A percentile compares a stretch with the other conserved stretches of the same genome.
Conservation (phyloP, 2,113 vertebrate species). For the Saguinus imperator region DNA sequence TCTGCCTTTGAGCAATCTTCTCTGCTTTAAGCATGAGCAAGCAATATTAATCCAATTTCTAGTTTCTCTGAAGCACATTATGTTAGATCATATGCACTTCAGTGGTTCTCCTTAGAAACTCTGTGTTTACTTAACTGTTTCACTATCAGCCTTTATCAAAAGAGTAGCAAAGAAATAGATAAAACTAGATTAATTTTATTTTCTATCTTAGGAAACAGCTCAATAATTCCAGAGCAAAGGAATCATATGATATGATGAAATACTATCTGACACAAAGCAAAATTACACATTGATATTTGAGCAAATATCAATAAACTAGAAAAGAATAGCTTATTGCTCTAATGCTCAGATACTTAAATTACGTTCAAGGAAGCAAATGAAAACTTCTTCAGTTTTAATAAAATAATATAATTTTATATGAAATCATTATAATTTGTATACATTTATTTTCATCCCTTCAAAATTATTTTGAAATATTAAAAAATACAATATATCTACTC, state of each 20-base stretch:
- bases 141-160: conserved; percentile 33
- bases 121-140: conserved; percentile 80
- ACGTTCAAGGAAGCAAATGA: not conserved
- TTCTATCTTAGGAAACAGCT: not conserved
- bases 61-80: conserved; percentile 83
- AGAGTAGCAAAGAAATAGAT: not conserved
- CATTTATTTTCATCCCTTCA: not conserved
- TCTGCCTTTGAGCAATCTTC: conserved; percentile 87
- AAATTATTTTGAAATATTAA: not conserved
- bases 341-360: not conserved
- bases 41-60: conserved; percentile 88
- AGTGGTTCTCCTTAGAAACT: conserved; percentile 71
- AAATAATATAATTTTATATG: not conserved
- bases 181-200: not conserved
- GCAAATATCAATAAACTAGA: not conserved
- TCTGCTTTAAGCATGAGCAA: conserved; percentile 86
- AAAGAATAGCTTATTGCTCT: not conserved
- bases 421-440: not conserved
- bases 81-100: conserved; percentile 80
- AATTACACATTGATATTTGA: conserved; percentile 28
- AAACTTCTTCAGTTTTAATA: not conserved
- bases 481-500: not conserved
- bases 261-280: not conserved
- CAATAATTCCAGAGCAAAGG: not conserved
- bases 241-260: not conserved